Conservation (phyloP, 2,888 invertebrate genomes). For the Mystacides longicornis region DNA sequence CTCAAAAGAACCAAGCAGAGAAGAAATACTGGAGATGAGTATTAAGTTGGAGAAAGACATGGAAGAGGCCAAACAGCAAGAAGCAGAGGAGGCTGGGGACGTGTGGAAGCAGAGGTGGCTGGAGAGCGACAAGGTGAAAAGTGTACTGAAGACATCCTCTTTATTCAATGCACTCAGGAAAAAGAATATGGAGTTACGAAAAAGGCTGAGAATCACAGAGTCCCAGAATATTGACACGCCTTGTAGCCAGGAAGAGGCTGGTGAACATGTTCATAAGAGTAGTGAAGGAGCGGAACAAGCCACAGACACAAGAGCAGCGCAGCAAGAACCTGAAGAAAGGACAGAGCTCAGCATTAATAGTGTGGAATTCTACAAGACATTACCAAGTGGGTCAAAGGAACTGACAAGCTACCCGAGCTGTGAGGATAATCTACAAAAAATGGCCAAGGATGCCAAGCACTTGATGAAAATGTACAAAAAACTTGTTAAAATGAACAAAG, state of each 20-base stretch:
- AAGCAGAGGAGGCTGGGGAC: constrained; percentile 27
- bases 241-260: background rate
- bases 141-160: constrained; percentile 47
- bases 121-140: constrained; percentile 52
- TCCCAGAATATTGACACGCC: constrained; percentile 6
- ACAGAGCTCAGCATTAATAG: constrained; percentile 36
- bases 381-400: constrained; percentile 38
- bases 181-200: constrained; percentile 47
- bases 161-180: constrained; percentile 54
- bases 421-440: constrained; percentile 21
- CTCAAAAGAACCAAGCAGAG: constrained; percentile 42
- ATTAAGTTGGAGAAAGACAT: constrained; percentile 43
- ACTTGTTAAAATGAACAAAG: constrained; percentile 35
- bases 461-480: constrained; percentile 45
- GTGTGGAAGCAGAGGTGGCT: constrained; percentile 56
- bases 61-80: constrained; percentile 8
- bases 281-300: constrained; percentile 1
- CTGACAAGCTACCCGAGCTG: constrained; percentile 30
- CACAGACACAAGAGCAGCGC: constrained; percentile 24
- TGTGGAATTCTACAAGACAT: constrained; percentile 49
- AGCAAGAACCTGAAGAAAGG: constrained; percentile 32
- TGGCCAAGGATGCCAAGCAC: constrained; percentile 44
- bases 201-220: constrained; percentile 34
- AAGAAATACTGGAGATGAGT: constrained; percentile 42
- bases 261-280: background rate